Evolutionary conservation across 1,140 invertebrate genomes (phyloP).

Genomic region (Drosophila kurseongensis): DNA sequence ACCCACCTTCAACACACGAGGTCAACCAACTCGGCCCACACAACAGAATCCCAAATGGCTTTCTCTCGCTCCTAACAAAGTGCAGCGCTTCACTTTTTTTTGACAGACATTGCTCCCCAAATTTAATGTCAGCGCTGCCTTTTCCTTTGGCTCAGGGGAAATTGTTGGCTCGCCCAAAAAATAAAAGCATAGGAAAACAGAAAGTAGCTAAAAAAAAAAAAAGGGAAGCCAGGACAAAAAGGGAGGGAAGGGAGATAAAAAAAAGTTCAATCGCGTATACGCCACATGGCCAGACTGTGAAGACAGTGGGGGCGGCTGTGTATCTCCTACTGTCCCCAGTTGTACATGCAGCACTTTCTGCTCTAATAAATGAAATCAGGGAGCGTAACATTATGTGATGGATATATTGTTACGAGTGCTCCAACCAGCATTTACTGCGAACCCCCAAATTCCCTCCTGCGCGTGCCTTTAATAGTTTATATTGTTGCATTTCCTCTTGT

Average conservation of each 20-base stretch:
- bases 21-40: constrained; percentile 57
- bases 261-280: constrained; percentile 59
- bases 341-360: constrained; percentile 74
- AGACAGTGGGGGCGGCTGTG: constrained; percentile 7
- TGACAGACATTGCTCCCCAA: constrained; percentile 74
- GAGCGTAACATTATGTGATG: constrained; percentile 82
- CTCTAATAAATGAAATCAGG: constrained; percentile 83
- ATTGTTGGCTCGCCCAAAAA: constrained; percentile 50
- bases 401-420: constrained; percentile 72
- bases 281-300: constrained; percentile 47
- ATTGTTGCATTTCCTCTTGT: constrained; percentile 61
- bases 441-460: constrained; percentile 1
- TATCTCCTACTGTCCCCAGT: constrained; percentile 48
- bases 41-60: constrained; percentile 46
- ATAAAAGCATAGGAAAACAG: constrained; percentile 10
- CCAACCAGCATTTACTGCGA: neutral
- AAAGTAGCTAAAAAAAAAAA: constrained; percentile 37
- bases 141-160: constrained; percentile 62
- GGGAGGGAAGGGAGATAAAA: too few relatives aligned
- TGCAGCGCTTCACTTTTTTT: constrained; percentile 65
- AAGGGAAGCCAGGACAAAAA: constrained; percentile 25
- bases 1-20: constrained; percentile 1
- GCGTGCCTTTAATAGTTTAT: constrained; percentile 63
- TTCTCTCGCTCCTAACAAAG: constrained; percentile 32
- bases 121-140: constrained; percentile 70